A percentile compares a stretch with the other conserved stretches of the same genome.
Evolutionary conservation across 2,113 vertebrate species (phyloP).

Genomic region (Anoplopoma fimbria): DNA sequence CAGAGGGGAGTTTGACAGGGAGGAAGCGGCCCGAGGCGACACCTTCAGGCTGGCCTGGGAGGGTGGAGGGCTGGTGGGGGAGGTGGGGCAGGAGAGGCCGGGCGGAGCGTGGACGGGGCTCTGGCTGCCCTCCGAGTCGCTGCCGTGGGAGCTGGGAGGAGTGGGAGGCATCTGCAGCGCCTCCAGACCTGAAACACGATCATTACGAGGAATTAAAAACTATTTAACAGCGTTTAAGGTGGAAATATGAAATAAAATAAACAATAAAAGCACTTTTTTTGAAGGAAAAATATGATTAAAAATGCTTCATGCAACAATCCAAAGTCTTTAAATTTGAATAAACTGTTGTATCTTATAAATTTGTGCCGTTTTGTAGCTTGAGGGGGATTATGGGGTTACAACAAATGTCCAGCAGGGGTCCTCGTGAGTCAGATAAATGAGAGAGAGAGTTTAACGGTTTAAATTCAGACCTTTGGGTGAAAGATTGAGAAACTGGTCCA

Average conservation of each 20-base stretch:
- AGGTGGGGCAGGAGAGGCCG: slow-evolving; percentile 81
- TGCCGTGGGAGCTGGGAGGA: slow-evolving; percentile 96
- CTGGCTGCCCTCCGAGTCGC: slow-evolving; percentile 95
- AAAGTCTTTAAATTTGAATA: neutral
- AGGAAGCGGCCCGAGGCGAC: slow-evolving; percentile 84
- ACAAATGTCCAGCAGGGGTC: slow-evolving; percentile 62
- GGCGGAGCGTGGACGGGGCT: slow-evolving; percentile 90
- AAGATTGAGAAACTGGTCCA: slow-evolving; percentile 97
- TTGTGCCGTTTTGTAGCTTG: too few relatives aligned
- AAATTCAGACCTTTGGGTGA: slow-evolving; percentile 88
- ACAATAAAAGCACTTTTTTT: too few relatives aligned
- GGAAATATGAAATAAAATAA: too few relatives aligned
- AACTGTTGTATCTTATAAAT: neutral
- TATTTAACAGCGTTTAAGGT: neutral
- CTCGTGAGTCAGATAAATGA: neutral
- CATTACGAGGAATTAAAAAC: accelerated
- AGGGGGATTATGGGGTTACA: too few relatives aligned
- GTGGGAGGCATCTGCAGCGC: slow-evolving; percentile 94
- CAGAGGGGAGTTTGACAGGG: slow-evolving; percentile 94
- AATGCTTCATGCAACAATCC: neutral
- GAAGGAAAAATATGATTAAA: neutral
- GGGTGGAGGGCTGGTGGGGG: slow-evolving; percentile 89
- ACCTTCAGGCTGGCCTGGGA: slow-evolving; percentile 84
- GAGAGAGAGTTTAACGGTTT: too few relatives aligned
- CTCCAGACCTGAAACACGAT: slow-evolving; percentile 84